Evolutionary conservation across 2,113 vertebrate species (phyloP), one percentile per base, ranked within the genome.

Genomic region (Galbula dea): DNA sequence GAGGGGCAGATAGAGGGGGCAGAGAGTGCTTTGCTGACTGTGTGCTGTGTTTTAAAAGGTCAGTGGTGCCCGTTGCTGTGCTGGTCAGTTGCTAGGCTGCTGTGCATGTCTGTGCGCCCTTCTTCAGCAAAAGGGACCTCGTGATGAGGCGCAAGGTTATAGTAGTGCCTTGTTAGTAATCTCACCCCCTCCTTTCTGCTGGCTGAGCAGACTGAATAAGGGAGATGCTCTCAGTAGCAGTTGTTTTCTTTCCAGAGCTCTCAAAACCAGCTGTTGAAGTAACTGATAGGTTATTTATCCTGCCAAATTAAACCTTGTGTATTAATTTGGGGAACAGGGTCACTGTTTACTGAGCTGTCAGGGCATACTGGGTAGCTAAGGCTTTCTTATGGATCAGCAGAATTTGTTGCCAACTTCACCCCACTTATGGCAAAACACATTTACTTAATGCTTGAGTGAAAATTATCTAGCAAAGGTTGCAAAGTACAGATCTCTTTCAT

Each of bases 31-130:
- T 55, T 85, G 61, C 76, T 77, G 86, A 30, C 65, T 12, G 10
- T 5, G 3, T 77, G 83, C 46, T 2, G 12, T n/a, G n/a, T 93
- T 94, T 71, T 67, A 4, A 63, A 93, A 90, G 83, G 76, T 83
- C 68, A 75, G 75, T 30, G 66, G 84, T 36, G 86, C 62, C 68
- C 8, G 5, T 89, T 0, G 5, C 49, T 65, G 57, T 68, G 66
- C 73, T 5, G 16, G 10, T 52, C 69, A 90, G 87, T 95, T 94
- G 91, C 91, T 94, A 96, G 73, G 82, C 45, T 96, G 89, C 83
- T 0, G 0, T 84, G 83, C 86, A 81, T 85, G 89, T 93, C 52
- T 94, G 84, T 83, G 78, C 57, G 86, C 52, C 65, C 83, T 92
- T 80, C 48, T 23, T 27, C 2, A 0, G 87, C 41, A 82, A 71